Evolutionary conservation across 2,888 invertebrate genomes (phyloP), one percentile per base, ranked within the genome.

Genomic region (Tenthredo notha): DNA sequence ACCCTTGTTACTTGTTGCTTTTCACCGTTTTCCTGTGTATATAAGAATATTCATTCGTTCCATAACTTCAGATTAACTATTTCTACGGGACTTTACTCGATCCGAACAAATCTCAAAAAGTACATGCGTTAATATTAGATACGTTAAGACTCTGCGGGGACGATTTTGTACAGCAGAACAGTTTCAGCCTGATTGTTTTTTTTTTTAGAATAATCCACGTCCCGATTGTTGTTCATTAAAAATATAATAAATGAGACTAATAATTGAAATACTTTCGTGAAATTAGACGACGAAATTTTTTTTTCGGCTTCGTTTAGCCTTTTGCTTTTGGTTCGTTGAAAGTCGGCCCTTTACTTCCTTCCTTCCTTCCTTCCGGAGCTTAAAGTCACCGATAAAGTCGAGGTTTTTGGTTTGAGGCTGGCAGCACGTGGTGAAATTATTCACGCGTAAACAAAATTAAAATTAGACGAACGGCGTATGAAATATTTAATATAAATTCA

Each of bases 401-500:
- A 47, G 47, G 77, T 77, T 54, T 54, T 77, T 47, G 50, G 25
- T 29, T 4, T 6, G 54, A 47, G 77, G 9, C 12, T 50, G 47
- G 54, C 33, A 77, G 74, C 77, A 80, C 40, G 67, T 65, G 47
- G 43, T 83, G 65, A 50, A 83, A 70, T 85, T 67, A 85, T 80
- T 85, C 85, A 70, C 80, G 67, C 67, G 78, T 58, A 80, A 85
- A 85, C 25, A 43, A 80, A 50, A 80, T 85, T n/a, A 80, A 78
- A 80, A 85, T 80, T 85, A 54, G 65, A 54, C 80, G 40, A 54
- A 40, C 50, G 47, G 85, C 37, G 80, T 78, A 83, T 83, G 33
- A 84, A 87, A 88, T 87, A 87, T 90, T 91, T 91, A 89, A 90
- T 90, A 90, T 88, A 90, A 91, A 90, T 91, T 91, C 89, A 90